Conservation (phyloP, 2,888 invertebrate species). For the Diarsia rubi region DNA sequence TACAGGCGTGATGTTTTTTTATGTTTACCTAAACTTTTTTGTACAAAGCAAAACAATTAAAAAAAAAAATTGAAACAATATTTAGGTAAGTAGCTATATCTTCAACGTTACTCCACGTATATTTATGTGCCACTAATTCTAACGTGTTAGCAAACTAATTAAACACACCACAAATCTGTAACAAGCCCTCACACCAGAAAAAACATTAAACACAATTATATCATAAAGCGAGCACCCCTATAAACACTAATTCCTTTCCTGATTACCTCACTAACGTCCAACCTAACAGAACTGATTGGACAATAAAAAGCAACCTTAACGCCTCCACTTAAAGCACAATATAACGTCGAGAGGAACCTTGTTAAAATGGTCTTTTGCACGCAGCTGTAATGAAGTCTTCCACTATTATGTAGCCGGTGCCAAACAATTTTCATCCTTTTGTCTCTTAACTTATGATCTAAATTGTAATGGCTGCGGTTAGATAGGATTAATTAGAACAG, state of each 20-base stretch:
- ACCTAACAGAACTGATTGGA: constrained; percentile 51
- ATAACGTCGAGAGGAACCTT: constrained; percentile 48
- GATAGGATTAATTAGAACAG: constrained; percentile 67
- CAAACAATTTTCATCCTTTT: constrained; percentile 67
- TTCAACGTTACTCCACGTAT: not conserved
- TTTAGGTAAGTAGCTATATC: not conserved
- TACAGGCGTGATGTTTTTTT: too few relatives aligned
- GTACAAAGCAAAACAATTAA: not conserved
- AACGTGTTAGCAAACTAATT: constrained; percentile 29
- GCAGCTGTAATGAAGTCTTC: constrained; percentile 72
- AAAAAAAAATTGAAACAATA: not conserved
- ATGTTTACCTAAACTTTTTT: not conserved
- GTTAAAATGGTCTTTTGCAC: constrained; percentile 63
- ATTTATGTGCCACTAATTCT: not conserved
- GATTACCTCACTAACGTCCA: constrained; percentile 69
- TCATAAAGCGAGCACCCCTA: constrained; percentile 68
- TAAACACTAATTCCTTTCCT: constrained; percentile 71
- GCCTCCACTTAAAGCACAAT: constrained; percentile 38
- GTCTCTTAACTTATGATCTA: constrained; percentile 47
- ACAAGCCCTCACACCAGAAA: constrained; percentile 42
- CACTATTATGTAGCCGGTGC: constrained; percentile 58
- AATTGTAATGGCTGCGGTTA: constrained; percentile 53
- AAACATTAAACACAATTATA: constrained; percentile 61
- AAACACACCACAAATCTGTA: constrained; percentile 27
- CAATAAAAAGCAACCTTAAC: constrained; percentile 50